phyloP scores from a whole-genome alignment of 2,888 invertebrate genomes.

The Frankliniella fusca region DNA sequence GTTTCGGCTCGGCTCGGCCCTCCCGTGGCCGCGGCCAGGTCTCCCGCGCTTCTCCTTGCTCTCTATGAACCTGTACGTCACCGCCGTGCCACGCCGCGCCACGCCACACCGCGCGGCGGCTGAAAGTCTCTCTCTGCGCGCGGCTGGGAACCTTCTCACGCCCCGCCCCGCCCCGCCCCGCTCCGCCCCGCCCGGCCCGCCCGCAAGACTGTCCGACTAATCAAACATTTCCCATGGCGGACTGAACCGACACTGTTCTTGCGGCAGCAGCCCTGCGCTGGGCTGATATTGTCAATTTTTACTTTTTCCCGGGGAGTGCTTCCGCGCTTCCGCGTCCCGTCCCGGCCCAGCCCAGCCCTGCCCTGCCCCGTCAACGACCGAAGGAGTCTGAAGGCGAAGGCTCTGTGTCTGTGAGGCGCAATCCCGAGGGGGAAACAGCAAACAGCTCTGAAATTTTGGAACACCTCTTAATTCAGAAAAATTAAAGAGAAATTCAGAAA shows the following conservation, averaged over 20 bases:
- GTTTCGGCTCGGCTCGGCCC: no score
- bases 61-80: constrained; percentile 23
- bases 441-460: no score
- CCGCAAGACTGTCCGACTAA: background rate
- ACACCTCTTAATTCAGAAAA: no score
- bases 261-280: background rate
- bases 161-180: background rate
- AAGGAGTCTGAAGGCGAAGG: no score
- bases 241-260: background rate
- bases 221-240: constrained; percentile 22
- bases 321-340: no score
- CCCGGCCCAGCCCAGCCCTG: no score
- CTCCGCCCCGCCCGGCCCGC: background rate
- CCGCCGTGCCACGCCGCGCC: background rate
- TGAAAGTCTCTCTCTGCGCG: background rate
- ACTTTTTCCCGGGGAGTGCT: background rate
- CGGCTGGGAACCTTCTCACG: constrained; percentile 4
- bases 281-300: background rate
- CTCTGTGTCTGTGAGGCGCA: no score
- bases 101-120: background rate
- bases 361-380: no score
- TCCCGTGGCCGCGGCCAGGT: background rate
- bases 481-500: background rate
- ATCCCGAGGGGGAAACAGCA: no score
- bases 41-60: background rate